Conservation (phyloP, 2,113 vertebrate genomes). For the Alligator sinensis region DNA sequence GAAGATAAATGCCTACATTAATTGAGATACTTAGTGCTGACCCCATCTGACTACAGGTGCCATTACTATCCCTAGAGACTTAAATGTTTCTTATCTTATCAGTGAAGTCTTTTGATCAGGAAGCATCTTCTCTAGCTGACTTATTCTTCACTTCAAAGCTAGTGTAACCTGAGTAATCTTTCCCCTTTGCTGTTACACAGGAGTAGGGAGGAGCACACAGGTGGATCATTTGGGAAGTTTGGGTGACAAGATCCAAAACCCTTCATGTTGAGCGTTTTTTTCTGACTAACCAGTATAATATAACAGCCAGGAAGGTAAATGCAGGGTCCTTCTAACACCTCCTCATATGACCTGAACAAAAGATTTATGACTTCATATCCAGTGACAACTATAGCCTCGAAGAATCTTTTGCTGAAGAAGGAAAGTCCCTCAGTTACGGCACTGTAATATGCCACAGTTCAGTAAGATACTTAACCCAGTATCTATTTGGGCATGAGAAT, state of each 20-base stretch:
- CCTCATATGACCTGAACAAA: not conserved
- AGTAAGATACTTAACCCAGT: constrained; percentile 12
- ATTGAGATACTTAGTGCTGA: not conserved
- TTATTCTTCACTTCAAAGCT: constrained; percentile 45
- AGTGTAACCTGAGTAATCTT: constrained; percentile 10
- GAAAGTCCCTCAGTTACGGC: constrained; percentile 32
- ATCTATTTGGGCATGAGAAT: constrained; percentile 23
- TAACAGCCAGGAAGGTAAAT: constrained; percentile 47
- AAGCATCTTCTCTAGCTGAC: constrained; percentile 49
- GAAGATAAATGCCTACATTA: constrained; percentile 38
- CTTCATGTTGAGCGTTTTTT: not conserved
- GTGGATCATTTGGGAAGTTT: not conserved
- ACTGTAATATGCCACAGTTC: not conserved
- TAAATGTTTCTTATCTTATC: constrained; percentile 44
- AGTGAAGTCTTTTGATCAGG: constrained; percentile 60
- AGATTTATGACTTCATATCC: constrained; percentile 26
- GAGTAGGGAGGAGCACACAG: not conserved
- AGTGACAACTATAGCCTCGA: not conserved
- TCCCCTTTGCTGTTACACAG: not conserved
- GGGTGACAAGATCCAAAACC: not conserved
- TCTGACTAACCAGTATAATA: not conserved
- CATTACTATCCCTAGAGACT: constrained; percentile 33
- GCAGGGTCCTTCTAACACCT: not conserved
- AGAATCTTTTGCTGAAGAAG: constrained; percentile 22
- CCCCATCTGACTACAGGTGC: constrained; percentile 47